Conservation (phyloP, 2,797 vertebrate genomes). For the Chanos chanos region DNA sequence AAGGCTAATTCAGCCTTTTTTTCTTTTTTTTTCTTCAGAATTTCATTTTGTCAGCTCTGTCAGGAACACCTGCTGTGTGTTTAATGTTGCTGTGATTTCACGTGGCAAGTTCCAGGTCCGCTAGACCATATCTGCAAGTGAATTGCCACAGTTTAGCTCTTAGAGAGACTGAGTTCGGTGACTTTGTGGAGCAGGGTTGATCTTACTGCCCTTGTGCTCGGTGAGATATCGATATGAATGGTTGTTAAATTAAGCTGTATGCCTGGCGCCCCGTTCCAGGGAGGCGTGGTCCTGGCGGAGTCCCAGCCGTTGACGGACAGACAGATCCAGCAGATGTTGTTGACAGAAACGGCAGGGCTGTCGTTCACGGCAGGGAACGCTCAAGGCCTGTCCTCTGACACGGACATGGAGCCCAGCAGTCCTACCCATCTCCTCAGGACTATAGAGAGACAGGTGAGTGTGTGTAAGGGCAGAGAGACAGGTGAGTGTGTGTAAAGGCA, state of each 20-base stretch:
- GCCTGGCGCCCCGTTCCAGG: conserved; percentile 67
- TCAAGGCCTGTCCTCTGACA: conserved; percentile 67
- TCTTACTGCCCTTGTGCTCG: neutral
- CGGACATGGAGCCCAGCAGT: conserved; percentile 86
- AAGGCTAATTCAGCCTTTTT: no score
- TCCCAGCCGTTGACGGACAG: conserved; percentile 75
- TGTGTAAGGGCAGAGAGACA: no score
- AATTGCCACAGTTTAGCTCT: no score
- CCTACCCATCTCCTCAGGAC: conserved; percentile 86
- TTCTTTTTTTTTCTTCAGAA: no score
- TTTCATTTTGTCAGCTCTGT: no score
- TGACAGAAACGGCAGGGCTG: conserved; percentile 73
- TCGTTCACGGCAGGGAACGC: conserved; percentile 67
- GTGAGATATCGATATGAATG: no score
- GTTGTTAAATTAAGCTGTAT: conserved; percentile 8
- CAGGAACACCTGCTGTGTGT: no score
- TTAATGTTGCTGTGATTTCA: no score
- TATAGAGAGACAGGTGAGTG: conserved; percentile 91
- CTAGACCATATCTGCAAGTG: no score
- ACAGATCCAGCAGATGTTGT: conserved; percentile 76
- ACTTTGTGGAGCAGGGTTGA: neutral
- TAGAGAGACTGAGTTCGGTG: no score
- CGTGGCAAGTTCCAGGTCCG: no score
- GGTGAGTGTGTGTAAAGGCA: no score
- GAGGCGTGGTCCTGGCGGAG: conserved; percentile 81